Percentiles rank a stretch among this genome's conserved stretches.
phyloP scores from a whole-genome alignment of 2,797 vertebrate species.

The Luscinia megarhynchos region DNA sequence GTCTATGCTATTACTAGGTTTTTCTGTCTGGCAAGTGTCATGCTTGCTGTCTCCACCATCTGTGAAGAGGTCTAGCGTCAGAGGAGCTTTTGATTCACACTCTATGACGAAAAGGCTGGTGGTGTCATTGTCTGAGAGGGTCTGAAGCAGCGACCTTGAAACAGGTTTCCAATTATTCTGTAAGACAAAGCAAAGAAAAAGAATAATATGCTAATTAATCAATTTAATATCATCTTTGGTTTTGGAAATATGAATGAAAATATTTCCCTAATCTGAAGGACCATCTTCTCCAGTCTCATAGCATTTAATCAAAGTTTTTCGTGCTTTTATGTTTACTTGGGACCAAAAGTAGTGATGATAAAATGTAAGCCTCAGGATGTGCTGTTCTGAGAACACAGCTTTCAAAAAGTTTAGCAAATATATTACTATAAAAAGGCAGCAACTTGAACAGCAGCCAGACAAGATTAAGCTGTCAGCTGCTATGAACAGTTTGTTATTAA shows the following conservation, averaged over 20 bases:
- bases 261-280: neutral
- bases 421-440: neutral
- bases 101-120: constrained; percentile 76
- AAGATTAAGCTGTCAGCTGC: neutral
- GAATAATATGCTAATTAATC: neutral
- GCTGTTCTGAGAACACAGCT: neutral
- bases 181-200: neutral
- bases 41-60: neutral
- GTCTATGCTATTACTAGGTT: neutral
- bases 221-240: neutral
- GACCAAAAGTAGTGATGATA: neutral
- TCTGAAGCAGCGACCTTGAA: constrained; percentile 22
- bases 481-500: neutral
- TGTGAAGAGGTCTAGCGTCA: neutral
- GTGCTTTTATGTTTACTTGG: neutral
- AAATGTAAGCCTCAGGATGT: neutral
- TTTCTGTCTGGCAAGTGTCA: neutral
- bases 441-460: neutral
- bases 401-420: neutral
- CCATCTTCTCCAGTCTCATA: neutral
- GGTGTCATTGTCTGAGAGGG: constrained; percentile 65
- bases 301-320: neutral
- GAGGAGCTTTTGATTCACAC: constrained; percentile 15
- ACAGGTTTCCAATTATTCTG: constrained; percentile 23
- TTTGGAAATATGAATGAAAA: neutral